These are phyloP conservation scores for Frieseomelitta varia DNA, from an alignment of 1,140 invertebrate species.

Conservation along the genomic window DNA sequence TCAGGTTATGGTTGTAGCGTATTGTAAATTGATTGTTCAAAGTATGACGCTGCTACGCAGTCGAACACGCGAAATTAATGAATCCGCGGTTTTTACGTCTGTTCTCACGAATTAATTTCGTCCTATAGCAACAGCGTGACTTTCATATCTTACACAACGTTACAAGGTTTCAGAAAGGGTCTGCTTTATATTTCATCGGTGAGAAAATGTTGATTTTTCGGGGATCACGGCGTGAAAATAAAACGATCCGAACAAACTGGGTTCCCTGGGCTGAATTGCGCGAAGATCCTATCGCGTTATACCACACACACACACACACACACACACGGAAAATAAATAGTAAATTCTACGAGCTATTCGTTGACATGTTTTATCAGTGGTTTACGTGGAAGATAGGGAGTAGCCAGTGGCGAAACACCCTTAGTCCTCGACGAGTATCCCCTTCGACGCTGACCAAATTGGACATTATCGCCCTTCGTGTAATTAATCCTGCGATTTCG, in stretches of 20 bases:
- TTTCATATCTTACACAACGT: neutral
- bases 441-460: conserved; percentile 74
- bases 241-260: neutral
- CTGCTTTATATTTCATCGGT: conserved; percentile 8
- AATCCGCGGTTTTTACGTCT: neutral
- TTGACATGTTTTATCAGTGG: conserved; percentile 29
- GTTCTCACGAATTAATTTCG: conserved; percentile 25
- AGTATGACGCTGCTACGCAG: neutral
- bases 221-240: conserved; percentile 17
- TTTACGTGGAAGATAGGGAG: conserved; percentile 27
- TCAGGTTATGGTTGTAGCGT: neutral
- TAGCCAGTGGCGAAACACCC: conserved; percentile 55
- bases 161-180: neutral
- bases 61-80: neutral
- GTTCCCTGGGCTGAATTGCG: neutral
- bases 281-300: neutral
- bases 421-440: conserved; percentile 71
- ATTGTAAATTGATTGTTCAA: neutral
- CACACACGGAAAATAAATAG: neutral
- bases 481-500: conserved; percentile 80
- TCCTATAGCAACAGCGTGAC: neutral
- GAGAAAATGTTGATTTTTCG: conserved; percentile 26
- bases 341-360: neutral
- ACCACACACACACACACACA: neutral
- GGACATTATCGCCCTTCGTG: conserved; percentile 78